These are phyloP conservation scores for Thermophis baileyi DNA, from an alignment of 2,113 vertebrate genomes.

Conservation along the genomic window DNA sequence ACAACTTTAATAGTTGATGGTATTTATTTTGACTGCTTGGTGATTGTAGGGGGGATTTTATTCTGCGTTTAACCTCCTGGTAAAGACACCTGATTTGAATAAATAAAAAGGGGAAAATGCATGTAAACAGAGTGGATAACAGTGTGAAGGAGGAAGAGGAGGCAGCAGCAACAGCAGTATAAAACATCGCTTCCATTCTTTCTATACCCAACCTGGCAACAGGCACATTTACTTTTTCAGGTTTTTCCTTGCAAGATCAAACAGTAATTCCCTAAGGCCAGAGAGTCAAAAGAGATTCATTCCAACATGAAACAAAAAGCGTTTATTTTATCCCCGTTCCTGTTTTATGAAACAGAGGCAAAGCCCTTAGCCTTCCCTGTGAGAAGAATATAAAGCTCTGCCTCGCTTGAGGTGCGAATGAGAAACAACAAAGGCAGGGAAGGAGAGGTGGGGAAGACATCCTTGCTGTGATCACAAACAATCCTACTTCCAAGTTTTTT, in stretches of 20 bases:
- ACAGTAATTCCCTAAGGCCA: neutral
- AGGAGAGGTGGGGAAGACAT: neutral
- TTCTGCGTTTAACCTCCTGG: neutral
- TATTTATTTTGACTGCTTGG: neutral
- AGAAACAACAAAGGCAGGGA: neutral
- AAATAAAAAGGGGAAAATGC: neutral
- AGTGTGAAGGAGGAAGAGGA: neutral
- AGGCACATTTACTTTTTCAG: conserved; percentile 27
- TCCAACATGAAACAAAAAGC: conserved; percentile 23
- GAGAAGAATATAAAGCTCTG: neutral
- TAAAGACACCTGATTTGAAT: neutral
- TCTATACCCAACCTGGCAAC: conserved; percentile 23
- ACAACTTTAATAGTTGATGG: neutral
- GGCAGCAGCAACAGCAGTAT: neutral
- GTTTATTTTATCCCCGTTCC: neutral
- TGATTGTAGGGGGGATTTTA: neutral
- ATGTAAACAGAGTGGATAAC: neutral
- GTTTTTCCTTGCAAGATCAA: conserved; percentile 29
- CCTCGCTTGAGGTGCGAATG: neutral
- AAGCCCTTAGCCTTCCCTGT: neutral
- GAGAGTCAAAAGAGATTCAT: conserved; percentile 19
- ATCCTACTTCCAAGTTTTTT: neutral
- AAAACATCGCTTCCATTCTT: conserved; percentile 18
- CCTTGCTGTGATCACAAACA: neutral
- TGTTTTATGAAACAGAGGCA: neutral